These are phyloP conservation scores for Schizopygopsis malacanthus DNA, from an alignment of 2,797 vertebrate genomes.

Conservation along the genomic window DNA sequence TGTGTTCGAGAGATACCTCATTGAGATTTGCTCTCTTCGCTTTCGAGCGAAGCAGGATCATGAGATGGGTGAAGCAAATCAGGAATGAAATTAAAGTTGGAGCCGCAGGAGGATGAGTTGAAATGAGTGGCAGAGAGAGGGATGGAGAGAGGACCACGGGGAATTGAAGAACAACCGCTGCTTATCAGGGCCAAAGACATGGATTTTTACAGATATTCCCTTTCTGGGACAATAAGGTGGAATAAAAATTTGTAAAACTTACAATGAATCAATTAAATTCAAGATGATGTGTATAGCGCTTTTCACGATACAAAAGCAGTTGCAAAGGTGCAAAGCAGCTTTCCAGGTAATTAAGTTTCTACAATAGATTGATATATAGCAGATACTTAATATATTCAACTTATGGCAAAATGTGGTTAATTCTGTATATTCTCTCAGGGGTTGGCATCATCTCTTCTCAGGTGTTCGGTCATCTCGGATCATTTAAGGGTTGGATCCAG, in stretches of 20 bases:
- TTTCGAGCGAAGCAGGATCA: conserved; percentile 37
- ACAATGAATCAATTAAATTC: neutral
- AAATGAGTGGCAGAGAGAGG: conserved; percentile 24
- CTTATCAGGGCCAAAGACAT: neutral
- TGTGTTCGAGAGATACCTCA: conserved; percentile 22
- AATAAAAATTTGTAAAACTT: neutral
- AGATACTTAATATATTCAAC: too few relatives aligned
- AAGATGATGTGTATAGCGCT: too few relatives aligned
- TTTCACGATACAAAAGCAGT: too few relatives aligned
- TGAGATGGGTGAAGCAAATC: conserved; percentile 38
- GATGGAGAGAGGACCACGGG: neutral
- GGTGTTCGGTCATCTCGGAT: too few relatives aligned
- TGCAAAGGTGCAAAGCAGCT: too few relatives aligned
- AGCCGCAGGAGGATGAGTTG: conserved; percentile 23
- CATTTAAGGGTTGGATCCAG: too few relatives aligned
- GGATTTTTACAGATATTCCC: neutral
- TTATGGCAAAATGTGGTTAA: too few relatives aligned
- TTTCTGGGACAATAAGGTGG: neutral
- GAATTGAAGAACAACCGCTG: neutral
- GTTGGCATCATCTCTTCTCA: too few relatives aligned
- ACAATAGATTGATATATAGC: too few relatives aligned
- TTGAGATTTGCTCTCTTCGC: conserved; percentile 44
- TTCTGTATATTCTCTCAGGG: too few relatives aligned
- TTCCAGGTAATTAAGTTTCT: too few relatives aligned
- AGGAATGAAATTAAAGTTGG: conserved; percentile 53